Base-by-base conservation (phyloP, 1,140 invertebrate species). In the Xylocopa sonorina region DNA sequence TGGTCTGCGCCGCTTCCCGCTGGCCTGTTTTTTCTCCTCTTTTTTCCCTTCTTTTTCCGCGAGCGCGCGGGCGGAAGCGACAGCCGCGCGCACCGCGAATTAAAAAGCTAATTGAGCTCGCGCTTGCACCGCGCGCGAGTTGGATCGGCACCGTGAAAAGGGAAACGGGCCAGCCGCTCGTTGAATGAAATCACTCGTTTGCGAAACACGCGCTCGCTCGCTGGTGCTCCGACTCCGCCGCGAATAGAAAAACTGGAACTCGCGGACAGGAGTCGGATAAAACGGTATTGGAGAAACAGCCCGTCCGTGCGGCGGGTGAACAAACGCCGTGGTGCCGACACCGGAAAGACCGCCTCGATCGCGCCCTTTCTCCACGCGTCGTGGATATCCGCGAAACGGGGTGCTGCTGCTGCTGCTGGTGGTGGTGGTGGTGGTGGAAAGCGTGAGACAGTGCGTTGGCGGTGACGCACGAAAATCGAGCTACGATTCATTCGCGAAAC, bases 381-480 rank as follows among this genome's bases (percentile, higher is more conserved):
- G 5, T 12, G 66, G 68, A 41, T 34, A 73, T 21, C 21, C 18
- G 27, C 14, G 4, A 16, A 2, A n/a, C n/a, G n/a, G n/a, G n/a
- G n/a, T n/a, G n/a, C n/a, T n/a, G n/a, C n/a, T n/a, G n/a, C n/a
- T n/a, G n/a, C n/a, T n/a, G n/a, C n/a, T n/a, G n/a, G n/a, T n/a
- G n/a, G n/a, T n/a, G n/a, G n/a, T n/a, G 14, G 38, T 27, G 63
- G 41, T 46, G 24, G 18, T 69, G 66, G 66, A 78, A 78, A 68
- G 66, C 75, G 69, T 72, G 76, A 78, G 69, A 78, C 2, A 71
- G 57, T 63, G 57, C 57, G 66, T 63, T 14, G 66, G 53, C 53
- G 75, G 66, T 77, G 75, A 77, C 75, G 75, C 75, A 71, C 66
- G 75, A 77, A 77, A 78, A 78, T 51, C 71, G 29, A 64, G 6